phyloP scores from a whole-genome alignment of 2,113 vertebrate genomes.

The Grammomys dolichurus region DNA sequence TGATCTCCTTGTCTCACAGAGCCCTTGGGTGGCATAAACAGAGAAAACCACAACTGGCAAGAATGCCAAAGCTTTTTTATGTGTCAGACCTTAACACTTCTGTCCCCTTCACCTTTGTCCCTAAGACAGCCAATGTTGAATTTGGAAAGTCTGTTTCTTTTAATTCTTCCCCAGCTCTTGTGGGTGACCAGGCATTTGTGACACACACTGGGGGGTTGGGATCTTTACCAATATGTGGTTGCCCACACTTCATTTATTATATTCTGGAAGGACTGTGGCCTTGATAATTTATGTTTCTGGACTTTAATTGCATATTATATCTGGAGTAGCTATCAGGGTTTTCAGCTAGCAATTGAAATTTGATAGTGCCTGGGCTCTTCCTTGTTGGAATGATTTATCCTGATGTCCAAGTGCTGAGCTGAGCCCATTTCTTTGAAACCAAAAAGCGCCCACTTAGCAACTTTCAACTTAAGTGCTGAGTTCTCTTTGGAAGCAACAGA shows the following conservation, averaged over 20 bases:
- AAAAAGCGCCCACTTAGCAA: not conserved
- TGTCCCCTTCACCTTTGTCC: not conserved
- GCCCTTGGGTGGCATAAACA: not conserved
- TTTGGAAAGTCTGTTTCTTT: not conserved
- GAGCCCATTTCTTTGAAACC: conserved; percentile 69
- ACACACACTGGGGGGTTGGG: conserved; percentile 25
- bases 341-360: conserved; percentile 82
- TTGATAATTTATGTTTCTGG: conserved; percentile 75
- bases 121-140: not conserved
- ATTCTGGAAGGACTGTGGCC: conserved; percentile 63
- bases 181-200: conserved; percentile 54
- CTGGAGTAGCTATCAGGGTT: conserved; percentile 76
- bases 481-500: not conserved
- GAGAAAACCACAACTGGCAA: not conserved
- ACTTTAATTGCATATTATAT: conserved; percentile 73
- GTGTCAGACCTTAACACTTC: not conserved
- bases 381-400: conserved; percentile 64
- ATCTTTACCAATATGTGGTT: conserved; percentile 53
- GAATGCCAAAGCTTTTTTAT: not conserved
- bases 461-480: not conserved
- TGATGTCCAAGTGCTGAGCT: conserved; percentile 62
- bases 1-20: not conserved
- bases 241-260: conserved; percentile 62
- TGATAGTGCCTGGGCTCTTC: conserved; percentile 69
- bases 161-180: not conserved